Conservation (phyloP, 1,140 invertebrate species). For the Musca vetustissima region DNA sequence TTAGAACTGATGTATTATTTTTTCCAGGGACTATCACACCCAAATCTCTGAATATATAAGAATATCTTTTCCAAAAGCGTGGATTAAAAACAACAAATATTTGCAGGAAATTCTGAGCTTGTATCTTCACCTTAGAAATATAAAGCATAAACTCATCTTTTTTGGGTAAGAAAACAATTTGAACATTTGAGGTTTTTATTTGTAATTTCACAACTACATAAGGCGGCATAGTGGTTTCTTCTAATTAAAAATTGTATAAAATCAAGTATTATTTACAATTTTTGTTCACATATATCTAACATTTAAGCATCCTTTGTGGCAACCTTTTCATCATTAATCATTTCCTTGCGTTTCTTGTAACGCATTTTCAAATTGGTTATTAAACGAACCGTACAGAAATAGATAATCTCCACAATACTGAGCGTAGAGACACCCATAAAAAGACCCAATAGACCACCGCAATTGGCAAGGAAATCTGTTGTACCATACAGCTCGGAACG, state of each 20-base stretch:
- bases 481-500: slow-evolving; percentile 60
- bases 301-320: slow-evolving; percentile 43
- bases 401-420: slow-evolving; percentile 61
- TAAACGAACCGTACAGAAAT: slow-evolving; percentile 59
- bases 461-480: slow-evolving; percentile 62
- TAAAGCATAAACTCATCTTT: too few species aligned
- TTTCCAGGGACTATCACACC: too few species aligned
- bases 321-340: slow-evolving; percentile 36
- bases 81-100: too few species aligned
- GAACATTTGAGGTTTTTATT: too few species aligned
- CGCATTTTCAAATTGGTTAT: slow-evolving; percentile 55
- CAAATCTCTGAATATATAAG: too few species aligned
- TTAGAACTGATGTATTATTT: too few species aligned
- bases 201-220: slow-evolving; percentile 18
- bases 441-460: slow-evolving; percentile 62
- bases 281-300: background rate
- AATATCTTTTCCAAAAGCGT: too few species aligned
- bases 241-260: background rate
- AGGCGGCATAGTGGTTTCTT: background rate
- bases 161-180: background rate
- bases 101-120: too few species aligned
- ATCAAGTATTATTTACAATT: slow-evolving; percentile 1
- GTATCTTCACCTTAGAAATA: too few species aligned
- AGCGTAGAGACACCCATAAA: slow-evolving; percentile 63
- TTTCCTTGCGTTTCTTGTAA: slow-evolving; percentile 46